Evolutionary conservation across 2,113 vertebrate species (phyloP).

Genomic region (Hypanus sabinus): DNA sequence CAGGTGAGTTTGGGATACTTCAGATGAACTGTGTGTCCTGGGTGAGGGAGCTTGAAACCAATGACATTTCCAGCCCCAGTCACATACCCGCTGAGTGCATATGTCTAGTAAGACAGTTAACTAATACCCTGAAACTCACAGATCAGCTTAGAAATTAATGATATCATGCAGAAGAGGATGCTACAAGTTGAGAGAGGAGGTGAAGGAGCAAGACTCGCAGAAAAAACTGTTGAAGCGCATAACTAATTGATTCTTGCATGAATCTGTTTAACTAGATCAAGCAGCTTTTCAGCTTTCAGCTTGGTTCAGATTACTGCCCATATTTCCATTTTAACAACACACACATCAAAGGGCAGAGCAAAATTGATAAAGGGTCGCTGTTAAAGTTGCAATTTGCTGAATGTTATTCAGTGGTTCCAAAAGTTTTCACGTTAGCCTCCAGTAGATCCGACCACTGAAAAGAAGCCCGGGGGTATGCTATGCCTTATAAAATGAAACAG

Average conservation of each 20-base stretch:
- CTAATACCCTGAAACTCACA: not conserved
- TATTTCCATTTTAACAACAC: not conserved
- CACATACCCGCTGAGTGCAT: not conserved
- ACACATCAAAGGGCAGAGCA: not conserved
- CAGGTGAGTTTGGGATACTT: not conserved
- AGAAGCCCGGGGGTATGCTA: not conserved
- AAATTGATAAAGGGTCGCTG: not conserved
- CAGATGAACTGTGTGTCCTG: not conserved
- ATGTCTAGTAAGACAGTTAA: not conserved
- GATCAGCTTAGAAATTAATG: not conserved
- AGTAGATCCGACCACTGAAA: not conserved
- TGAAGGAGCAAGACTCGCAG: not conserved
- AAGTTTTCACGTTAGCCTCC: not conserved
- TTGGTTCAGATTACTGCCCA: not conserved
- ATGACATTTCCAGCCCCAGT: not conserved
- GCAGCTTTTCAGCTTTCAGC: not conserved
- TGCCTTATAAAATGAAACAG: not conserved
- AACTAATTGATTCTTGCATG: not conserved
- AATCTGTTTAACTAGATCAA: not conserved
- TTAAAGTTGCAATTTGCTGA: not conserved
- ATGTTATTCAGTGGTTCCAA: not conserved
- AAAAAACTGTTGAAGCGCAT: not conserved
- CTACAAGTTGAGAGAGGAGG: not conserved
- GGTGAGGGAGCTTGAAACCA: not conserved
- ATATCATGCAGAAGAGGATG: not conserved